Evolutionary conservation across 2,113 vertebrate species (phyloP).

Genomic region (Heloderma charlesbogerti): DNA sequence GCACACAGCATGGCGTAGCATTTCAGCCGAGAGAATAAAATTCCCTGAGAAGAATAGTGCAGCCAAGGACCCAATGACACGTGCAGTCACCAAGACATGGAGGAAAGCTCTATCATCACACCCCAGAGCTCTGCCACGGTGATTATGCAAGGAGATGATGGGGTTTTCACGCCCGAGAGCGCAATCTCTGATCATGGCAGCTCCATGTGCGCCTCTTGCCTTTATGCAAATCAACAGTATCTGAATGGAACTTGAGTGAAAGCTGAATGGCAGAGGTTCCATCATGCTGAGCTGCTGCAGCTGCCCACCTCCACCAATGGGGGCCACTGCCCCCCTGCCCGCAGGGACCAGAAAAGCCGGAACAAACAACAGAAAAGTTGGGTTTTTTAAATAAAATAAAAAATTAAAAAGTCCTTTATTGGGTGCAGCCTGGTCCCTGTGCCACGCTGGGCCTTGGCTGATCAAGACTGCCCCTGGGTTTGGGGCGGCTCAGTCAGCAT

Average conservation of each 20-base stretch:
- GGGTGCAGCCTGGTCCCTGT: conserved; percentile 70
- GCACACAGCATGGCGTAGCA: not conserved
- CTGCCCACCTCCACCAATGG: not conserved
- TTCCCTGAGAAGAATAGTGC: conserved; percentile 20
- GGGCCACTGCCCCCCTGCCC: not conserved
- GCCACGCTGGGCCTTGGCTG: conserved; percentile 19
- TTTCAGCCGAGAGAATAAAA: not conserved
- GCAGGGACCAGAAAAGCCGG: conserved; percentile 15
- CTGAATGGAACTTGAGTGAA: not conserved
- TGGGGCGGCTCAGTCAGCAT: conserved; percentile 45
- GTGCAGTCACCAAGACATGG: not conserved
- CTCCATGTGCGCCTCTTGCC: not conserved
- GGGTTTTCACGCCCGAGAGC: not conserved
- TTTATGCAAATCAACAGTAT: not conserved
- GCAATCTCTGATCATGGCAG: not conserved
- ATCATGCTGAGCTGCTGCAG: not conserved
- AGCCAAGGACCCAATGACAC: not conserved
- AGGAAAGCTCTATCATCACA: not conserved
- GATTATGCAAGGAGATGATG: not conserved
- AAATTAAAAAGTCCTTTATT: conserved; percentile 80
- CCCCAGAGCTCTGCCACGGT: not conserved
- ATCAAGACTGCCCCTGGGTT: conserved; percentile 36
- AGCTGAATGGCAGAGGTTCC: not conserved
- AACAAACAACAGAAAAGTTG: conserved; percentile 62
- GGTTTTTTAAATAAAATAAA: conserved; percentile 77